Conservation (phyloP, 2,888 invertebrate genomes). For the Polymixis lichenea region DNA sequence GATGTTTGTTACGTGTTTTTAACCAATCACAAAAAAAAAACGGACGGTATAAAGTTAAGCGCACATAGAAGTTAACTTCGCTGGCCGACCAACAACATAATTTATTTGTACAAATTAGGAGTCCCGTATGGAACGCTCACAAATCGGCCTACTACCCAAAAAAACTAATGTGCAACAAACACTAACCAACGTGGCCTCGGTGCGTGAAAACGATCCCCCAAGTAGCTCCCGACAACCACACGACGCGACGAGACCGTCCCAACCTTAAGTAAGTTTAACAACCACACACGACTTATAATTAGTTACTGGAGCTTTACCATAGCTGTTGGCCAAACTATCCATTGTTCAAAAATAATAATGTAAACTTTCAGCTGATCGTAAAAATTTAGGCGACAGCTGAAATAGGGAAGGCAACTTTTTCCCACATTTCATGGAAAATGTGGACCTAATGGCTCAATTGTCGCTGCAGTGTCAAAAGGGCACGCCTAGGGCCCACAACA, state of each 20-base stretch:
- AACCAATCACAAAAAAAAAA: background rate
- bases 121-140: constrained; percentile 10
- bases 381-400: constrained; percentile 10
- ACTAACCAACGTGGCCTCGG: background rate
- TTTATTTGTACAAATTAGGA: background rate
- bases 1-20: background rate
- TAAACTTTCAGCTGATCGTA: constrained; percentile 36
- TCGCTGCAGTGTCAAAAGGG: constrained; percentile 17
- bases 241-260: background rate
- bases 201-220: constrained; percentile 6
- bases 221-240: constrained; percentile 9
- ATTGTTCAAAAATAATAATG: constrained; percentile 32
- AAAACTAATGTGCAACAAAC: constrained; percentile 7
- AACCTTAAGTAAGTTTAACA: constrained; percentile 21
- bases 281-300: constrained; percentile 29
- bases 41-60: background rate
- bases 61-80: background rate
- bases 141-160: constrained; percentile 7
- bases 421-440: constrained; percentile 22
- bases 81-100: constrained; percentile 1
- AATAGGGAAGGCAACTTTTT: constrained; percentile 20
- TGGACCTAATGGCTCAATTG: constrained; percentile 35
- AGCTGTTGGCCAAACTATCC: constrained; percentile 27
- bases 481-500: constrained; percentile 17
- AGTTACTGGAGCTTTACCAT: constrained; percentile 21